phyloP scores from a whole-genome alignment of 2,797 vertebrate species.

The Gambelia wislizenii region DNA sequence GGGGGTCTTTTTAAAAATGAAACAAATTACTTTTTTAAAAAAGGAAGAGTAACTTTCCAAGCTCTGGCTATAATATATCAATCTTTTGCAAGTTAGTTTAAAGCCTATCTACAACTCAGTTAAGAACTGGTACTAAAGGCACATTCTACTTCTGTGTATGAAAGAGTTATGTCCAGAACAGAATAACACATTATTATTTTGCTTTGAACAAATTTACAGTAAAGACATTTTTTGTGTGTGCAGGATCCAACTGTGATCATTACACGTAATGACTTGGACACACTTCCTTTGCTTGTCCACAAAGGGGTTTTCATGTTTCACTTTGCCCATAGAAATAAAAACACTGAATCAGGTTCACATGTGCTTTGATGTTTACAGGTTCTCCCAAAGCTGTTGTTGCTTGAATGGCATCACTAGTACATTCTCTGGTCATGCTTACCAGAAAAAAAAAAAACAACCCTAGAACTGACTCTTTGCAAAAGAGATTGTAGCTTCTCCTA shows the following conservation, averaged over 20 bases:
- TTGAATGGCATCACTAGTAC: background rate
- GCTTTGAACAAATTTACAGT: background rate
- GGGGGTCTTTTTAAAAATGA: no score
- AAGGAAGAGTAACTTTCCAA: no score
- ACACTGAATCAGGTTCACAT: background rate
- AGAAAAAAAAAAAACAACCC: background rate
- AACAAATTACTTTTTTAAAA: no score
- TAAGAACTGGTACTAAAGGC: background rate
- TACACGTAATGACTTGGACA: background rate
- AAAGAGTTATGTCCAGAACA: no score
- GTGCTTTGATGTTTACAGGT: background rate
- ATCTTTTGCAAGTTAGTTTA: no score
- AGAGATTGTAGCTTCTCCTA: background rate
- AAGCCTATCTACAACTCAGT: background rate
- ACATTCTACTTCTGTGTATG: no score
- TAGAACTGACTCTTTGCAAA: background rate
- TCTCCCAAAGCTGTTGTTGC: background rate
- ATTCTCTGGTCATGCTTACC: background rate
- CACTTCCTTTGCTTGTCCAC: background rate
- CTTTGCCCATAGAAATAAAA: background rate
- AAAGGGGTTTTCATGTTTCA: background rate
- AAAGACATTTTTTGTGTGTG: background rate
- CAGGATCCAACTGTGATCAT: background rate
- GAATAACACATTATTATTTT: background rate
- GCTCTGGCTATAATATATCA: no score